phyloP scores from a whole-genome alignment of 1,140 invertebrate genomes.

The Leptopilina boulardi region DNA sequence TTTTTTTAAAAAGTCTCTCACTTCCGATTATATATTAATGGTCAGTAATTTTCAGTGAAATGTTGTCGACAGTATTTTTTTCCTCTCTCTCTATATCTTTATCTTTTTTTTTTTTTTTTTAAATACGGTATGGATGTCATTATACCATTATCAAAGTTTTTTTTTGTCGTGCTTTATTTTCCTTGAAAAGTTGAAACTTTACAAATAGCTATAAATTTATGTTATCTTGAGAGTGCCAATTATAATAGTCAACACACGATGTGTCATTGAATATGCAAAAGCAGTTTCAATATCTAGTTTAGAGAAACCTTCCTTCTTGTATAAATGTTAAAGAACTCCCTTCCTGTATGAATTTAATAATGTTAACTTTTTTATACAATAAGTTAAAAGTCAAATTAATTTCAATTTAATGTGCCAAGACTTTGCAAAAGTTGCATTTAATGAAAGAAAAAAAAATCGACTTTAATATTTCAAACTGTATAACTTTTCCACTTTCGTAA shows the following conservation, averaged over 20 bases:
- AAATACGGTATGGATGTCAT: neutral
- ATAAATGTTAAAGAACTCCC: neutral
- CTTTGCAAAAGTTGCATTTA: neutral
- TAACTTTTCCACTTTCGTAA: neutral
- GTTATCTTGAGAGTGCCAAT: neutral
- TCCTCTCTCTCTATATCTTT: too few species aligned
- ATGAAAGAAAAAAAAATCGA: neutral
- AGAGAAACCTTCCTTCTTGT: neutral
- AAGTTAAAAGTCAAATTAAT: slow-evolving; percentile 1
- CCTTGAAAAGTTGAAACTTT: neutral
- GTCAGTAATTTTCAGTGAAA: too few species aligned
- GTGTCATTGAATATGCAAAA: neutral
- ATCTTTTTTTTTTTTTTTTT: too few species aligned
- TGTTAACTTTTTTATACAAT: neutral
- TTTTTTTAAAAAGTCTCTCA: too few species aligned
- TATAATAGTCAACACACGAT: neutral
- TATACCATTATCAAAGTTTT: neutral
- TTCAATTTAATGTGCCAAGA: neutral
- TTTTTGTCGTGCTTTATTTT: neutral
- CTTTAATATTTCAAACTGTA: neutral
- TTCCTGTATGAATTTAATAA: too few species aligned
- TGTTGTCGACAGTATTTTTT: too few species aligned
- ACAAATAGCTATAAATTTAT: neutral
- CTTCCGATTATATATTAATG: too few species aligned
- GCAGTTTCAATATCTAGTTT: neutral